Conservation (phyloP, 2,888 invertebrate species). For the Panorpa germanica region DNA sequence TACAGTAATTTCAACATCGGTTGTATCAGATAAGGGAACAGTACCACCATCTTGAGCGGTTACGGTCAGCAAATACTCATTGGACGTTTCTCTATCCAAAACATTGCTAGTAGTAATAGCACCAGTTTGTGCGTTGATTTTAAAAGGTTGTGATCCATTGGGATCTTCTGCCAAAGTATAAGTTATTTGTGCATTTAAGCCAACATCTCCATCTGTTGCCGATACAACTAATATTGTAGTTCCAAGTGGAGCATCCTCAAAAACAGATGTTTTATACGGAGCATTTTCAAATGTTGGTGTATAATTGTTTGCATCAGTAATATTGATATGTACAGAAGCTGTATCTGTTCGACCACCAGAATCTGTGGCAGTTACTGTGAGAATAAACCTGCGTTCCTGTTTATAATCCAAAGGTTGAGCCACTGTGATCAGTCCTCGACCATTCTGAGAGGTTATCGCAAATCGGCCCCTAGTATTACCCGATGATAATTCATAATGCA, state of each 20-base stretch:
- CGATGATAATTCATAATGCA: slow-evolving; percentile 72
- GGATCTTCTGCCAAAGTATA: slow-evolving; percentile 51
- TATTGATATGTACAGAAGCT: slow-evolving; percentile 77
- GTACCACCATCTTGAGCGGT: slow-evolving; percentile 86
- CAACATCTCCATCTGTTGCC: slow-evolving; percentile 87
- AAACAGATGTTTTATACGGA: slow-evolving; percentile 75
- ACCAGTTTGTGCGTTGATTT: slow-evolving; percentile 84
- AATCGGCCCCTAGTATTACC: slow-evolving; percentile 75
- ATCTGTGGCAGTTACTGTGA: slow-evolving; percentile 79
- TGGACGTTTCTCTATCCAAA: slow-evolving; percentile 69
- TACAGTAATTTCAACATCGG: slow-evolving; percentile 87
- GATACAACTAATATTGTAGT: slow-evolving; percentile 82
- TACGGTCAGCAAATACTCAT: slow-evolving; percentile 73
- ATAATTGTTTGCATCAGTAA: slow-evolving; percentile 89
- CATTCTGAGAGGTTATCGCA: slow-evolving; percentile 78
- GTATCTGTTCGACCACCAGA: slow-evolving; percentile 76
- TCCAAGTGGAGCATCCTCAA: slow-evolving; percentile 84
- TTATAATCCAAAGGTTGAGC: slow-evolving; percentile 86
- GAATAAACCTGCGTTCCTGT: slow-evolving; percentile 68
- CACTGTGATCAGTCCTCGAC: slow-evolving; percentile 68
- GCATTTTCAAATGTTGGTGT: slow-evolving; percentile 86
- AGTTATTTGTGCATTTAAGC: slow-evolving; percentile 79
- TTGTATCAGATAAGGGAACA: slow-evolving; percentile 80
- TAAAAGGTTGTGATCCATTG: slow-evolving; percentile 47
- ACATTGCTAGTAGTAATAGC: slow-evolving; percentile 73